A percentile compares a stretch with the other conserved stretches of the same genome.
Evolutionary conservation across 2,113 vertebrate genomes (phyloP).

Genomic region (Numenius arquata): DNA sequence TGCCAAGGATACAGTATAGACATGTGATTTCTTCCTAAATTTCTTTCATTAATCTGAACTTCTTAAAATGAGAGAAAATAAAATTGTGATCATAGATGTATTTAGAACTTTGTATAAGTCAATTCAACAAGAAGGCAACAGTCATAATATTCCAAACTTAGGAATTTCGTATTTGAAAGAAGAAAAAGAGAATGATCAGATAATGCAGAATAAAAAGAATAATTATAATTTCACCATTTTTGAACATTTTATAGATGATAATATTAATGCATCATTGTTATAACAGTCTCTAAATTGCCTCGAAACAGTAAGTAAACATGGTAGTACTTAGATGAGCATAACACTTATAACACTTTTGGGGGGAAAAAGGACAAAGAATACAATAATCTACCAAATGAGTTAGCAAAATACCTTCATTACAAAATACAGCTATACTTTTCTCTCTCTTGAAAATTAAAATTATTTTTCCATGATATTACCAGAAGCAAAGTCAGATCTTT

Average conservation of each 20-base stretch:
- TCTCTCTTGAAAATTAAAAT: not conserved
- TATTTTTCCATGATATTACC: not conserved
- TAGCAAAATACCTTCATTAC: not conserved
- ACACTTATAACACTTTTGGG: not conserved
- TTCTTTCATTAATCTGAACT: not conserved
- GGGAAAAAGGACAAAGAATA: not conserved
- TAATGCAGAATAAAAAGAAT: not conserved
- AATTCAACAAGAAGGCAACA: not conserved
- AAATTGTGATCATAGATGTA: not conserved
- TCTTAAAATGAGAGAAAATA: not conserved
- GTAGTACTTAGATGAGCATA: not conserved
- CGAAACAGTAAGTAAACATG: not conserved
- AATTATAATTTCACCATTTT: not conserved
- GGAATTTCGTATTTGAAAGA: not conserved
- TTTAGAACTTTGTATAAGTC: not conserved
- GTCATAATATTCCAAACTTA: not conserved
- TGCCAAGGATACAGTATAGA: not conserved
- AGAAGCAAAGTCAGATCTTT: not conserved
- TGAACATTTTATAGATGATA: not conserved
- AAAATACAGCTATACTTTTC: not conserved
- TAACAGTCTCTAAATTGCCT: not conserved
- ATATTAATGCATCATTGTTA: not conserved
- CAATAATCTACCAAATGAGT: not conserved
- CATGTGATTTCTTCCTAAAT: not conserved
- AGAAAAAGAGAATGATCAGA: not conserved